Evolutionary conservation across 2,888 invertebrate genomes (phyloP), one percentile per base, ranked within the genome.

Genomic region (Myathropa florea): DNA sequence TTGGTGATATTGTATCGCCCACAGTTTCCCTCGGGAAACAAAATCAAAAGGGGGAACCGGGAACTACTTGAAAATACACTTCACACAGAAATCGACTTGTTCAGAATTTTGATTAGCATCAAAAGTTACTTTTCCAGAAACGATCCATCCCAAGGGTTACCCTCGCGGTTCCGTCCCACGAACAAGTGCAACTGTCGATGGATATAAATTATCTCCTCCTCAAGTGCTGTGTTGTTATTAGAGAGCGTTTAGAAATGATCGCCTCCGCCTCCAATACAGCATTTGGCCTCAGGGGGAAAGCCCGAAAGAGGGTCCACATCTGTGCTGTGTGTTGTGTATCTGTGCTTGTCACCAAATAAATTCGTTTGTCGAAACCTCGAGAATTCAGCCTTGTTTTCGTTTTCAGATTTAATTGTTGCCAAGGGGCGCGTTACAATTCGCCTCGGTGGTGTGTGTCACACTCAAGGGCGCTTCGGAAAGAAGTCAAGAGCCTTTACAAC

Each of bases 341-440:
- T 18, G 61, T 63, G 28, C 84, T 82, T 86, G 86, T 83, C 86
- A 86, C 86, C 78, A 79, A 86, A 86, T 86, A 83, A 86, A 83
- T 75, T 82, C 63, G 77, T 85, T 75, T 83, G 86, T 86, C 73
- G 68, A 73, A 82, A 65, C 72, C 61, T 23, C 81, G 10, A 73
- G 72, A 85, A 63, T 68, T 77, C 59, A 75, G 33, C 63, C 46
- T 81, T 71, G 83, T 76, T 83, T 77, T 75, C 59, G 63, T 67
- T 63, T 83, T 81, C 59, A 14, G 64, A 78, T 83, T 78, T 75
- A 73, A 83, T 86, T 79, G 70, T 72, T 63, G 57, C 24, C 23
- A 26, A 21, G 67, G 61, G 59, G 70, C 53, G 73, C 24, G 57
- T 57, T 46, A 75, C 71, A 64, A 76, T 33, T 65, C 63, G 24